Evolutionary conservation across 2,797 vertebrate genomes (phyloP).

Genomic region (Tolypeutes matacus): DNA sequence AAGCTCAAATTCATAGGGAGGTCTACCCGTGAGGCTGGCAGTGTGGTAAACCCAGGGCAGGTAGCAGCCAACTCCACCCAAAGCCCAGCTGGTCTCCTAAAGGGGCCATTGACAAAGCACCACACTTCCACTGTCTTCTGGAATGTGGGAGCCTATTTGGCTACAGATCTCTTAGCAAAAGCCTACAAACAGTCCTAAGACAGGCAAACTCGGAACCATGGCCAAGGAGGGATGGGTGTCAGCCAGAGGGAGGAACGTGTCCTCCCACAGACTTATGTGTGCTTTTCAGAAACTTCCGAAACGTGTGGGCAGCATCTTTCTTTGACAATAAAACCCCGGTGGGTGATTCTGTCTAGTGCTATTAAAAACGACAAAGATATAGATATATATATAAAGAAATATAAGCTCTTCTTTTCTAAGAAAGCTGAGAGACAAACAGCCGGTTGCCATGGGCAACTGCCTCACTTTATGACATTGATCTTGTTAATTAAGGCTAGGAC

Average conservation of each 20-base stretch:
- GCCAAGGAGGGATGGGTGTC: not conserved
- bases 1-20: not conserved
- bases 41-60: not conserved
- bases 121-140: not conserved
- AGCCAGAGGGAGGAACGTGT: not conserved
- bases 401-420: slow-evolving; percentile 59
- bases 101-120: too few relatives aligned
- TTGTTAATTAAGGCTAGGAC: not conserved
- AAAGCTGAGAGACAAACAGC: slow-evolving; percentile 35
- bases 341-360: slow-evolving; percentile 40
- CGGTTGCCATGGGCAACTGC: slow-evolving; percentile 48
- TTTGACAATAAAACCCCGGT: not conserved
- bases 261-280: not conserved
- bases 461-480: not conserved
- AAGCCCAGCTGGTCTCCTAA: not conserved
- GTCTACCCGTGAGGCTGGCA: accelerated
- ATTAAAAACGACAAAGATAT: slow-evolving; percentile 41
- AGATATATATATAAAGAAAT: not conserved
- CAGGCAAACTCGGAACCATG: not conserved
- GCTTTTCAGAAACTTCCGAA: not conserved
- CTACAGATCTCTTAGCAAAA: not conserved
- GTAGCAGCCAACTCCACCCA: not conserved
- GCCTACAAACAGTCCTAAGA: not conserved
- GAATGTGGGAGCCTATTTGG: not conserved
- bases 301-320: slow-evolving; percentile 9